Conservation (phyloP, 2,113 vertebrate species). For the Pteropus alecto region DNA sequence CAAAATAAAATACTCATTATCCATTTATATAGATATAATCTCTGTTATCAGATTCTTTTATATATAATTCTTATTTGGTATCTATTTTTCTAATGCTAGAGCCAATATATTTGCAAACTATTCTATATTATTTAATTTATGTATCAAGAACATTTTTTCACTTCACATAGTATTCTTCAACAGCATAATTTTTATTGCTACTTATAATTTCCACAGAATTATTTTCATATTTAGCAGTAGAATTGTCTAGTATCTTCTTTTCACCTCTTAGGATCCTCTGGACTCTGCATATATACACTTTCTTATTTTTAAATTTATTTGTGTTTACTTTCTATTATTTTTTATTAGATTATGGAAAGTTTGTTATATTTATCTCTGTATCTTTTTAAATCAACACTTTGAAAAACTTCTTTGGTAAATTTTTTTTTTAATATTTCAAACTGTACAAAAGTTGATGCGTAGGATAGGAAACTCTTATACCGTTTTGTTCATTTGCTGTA, state of each 20-base stretch:
- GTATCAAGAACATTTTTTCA: background rate
- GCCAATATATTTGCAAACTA: background rate
- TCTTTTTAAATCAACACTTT: background rate
- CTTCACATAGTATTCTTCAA: background rate
- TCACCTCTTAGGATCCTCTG: background rate
- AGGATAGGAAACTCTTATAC: background rate
- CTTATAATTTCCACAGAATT: conserved; percentile 49
- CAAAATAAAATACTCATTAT: background rate
- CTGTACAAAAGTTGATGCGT: background rate
- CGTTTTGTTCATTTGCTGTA: background rate
- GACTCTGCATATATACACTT: background rate
- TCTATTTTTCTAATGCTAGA: background rate
- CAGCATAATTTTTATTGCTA: conserved; percentile 17
- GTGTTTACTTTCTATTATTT: background rate
- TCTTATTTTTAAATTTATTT: conserved; percentile 31
- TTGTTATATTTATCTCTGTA: background rate
- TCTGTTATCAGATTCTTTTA: background rate
- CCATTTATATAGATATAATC: background rate
- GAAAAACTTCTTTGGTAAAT: background rate
- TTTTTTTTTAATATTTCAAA: conserved; percentile 8
- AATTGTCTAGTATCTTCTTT: conserved; percentile 25
- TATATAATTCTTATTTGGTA: background rate
- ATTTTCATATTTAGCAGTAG: conserved; percentile 13
- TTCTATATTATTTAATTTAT: background rate
- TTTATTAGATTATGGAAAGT: background rate